These are phyloP conservation scores for Esox lucius DNA, from an alignment of 2,797 vertebrate genomes.

Conservation along the genomic window DNA sequence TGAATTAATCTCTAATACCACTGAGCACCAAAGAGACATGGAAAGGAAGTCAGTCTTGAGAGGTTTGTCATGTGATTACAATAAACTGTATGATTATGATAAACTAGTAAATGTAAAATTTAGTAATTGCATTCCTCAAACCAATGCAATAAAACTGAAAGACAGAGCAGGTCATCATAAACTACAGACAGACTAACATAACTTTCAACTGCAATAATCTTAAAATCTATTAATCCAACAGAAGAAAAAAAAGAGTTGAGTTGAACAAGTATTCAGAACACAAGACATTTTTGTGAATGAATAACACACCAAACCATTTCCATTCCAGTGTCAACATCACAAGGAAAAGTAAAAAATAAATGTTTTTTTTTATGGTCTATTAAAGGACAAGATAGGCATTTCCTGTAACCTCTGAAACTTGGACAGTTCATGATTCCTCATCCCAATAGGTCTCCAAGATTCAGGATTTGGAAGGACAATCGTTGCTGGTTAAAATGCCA, in stretches of 20 bases:
- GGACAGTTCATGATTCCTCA: background rate
- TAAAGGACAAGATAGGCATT: background rate
- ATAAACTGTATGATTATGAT: constrained; percentile 3
- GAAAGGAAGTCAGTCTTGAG: constrained; percentile 21
- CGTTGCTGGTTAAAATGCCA: too few relatives aligned
- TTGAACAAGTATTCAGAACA: background rate
- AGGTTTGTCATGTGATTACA: constrained; percentile 24
- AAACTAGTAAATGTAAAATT: background rate
- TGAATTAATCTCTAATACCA: constrained; percentile 34
- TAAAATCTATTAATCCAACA: background rate
- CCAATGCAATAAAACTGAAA: background rate
- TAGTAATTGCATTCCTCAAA: constrained; percentile 1
- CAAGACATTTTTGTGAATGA: background rate
- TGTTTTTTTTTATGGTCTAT: background rate
- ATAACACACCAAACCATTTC: background rate
- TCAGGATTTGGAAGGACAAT: too few relatives aligned
- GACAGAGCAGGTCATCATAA: background rate
- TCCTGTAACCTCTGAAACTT: background rate
- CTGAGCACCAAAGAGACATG: constrained; percentile 6
- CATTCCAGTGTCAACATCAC: background rate
- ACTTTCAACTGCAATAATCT: background rate
- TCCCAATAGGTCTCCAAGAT: too few relatives aligned
- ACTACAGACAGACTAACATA: background rate
- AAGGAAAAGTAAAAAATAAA: background rate
- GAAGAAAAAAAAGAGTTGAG: background rate